phyloP scores from a whole-genome alignment of 2,888 invertebrate species.

The Philereme vetulata region DNA sequence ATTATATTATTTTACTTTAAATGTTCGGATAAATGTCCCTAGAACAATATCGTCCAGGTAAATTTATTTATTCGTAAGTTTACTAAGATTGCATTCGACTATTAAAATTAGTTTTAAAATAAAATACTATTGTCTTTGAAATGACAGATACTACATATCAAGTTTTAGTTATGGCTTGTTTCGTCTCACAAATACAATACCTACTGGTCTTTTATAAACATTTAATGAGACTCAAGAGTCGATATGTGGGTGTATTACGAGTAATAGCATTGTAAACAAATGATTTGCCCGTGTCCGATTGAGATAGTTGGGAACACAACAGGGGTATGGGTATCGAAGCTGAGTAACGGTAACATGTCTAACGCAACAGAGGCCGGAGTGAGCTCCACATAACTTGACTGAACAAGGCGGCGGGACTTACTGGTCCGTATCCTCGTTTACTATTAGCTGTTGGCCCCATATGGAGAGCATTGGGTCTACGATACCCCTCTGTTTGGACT shows the following conservation, averaged over 20 bases:
- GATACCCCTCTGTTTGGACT: slow-evolving; percentile 97
- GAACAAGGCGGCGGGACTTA: slow-evolving; percentile 85
- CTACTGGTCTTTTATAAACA: not conserved
- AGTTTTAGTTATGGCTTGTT: too few species aligned
- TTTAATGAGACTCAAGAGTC: not conserved
- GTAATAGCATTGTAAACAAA: slow-evolving; percentile 19
- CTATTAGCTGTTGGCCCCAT: slow-evolving; percentile 99
- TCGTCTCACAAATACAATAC: too few species aligned
- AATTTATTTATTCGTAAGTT: too few species aligned
- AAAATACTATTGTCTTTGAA: too few species aligned
- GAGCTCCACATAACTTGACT: slow-evolving; percentile 61
- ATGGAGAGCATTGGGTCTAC: slow-evolving; percentile 99
- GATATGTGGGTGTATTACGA: not conserved
- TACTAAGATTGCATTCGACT: too few species aligned
- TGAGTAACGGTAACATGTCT: slow-evolving; percentile 45
- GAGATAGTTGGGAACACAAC: slow-evolving; percentile 50
- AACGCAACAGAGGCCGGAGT: slow-evolving; percentile 49
- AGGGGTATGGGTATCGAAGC: slow-evolving; percentile 57
- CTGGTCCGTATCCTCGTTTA: slow-evolving; percentile 98
- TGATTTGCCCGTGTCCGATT: slow-evolving; percentile 59
- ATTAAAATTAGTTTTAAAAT: too few species aligned
- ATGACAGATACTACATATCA: too few species aligned
- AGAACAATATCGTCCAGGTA: too few species aligned
- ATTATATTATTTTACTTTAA: not conserved
- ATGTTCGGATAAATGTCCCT: too few species aligned